These are phyloP conservation scores for Canis aureus DNA, from an alignment of 2,113 vertebrate species.

Conservation along the genomic window DNA sequence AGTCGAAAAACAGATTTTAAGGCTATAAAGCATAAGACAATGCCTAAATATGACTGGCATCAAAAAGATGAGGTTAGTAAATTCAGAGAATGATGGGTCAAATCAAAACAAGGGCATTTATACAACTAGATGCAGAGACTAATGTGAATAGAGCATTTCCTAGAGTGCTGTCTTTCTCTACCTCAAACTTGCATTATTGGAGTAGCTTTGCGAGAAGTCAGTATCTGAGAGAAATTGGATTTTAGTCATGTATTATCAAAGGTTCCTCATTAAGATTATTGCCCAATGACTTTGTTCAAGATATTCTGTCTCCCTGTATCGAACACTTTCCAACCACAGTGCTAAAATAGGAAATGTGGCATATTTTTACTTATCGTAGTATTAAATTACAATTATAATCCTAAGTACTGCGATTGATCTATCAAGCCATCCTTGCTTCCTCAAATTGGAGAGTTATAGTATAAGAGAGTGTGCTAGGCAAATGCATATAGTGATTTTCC, in stretches of 20 bases:
- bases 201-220: neutral
- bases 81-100: neutral
- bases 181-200: neutral
- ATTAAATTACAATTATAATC: neutral
- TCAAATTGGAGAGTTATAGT: neutral
- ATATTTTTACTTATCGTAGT: neutral
- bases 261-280: neutral
- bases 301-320: neutral
- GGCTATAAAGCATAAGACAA: neutral
- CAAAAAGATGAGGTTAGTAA: neutral
- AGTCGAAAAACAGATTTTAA: neutral
- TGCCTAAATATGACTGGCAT: neutral
- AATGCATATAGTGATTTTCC: neutral
- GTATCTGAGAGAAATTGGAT: neutral
- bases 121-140: neutral
- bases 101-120: neutral
- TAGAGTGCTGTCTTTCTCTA: neutral
- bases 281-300: neutral
- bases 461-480: neutral
- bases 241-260: neutral
- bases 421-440: neutral
- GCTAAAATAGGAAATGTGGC: neutral
- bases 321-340: neutral
- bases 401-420: neutral
- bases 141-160: neutral